Percentiles rank a stretch among this genome's conserved stretches.
Conservation (phyloP, 2,797 vertebrate species). For the Pelodytes ibericus region DNA sequence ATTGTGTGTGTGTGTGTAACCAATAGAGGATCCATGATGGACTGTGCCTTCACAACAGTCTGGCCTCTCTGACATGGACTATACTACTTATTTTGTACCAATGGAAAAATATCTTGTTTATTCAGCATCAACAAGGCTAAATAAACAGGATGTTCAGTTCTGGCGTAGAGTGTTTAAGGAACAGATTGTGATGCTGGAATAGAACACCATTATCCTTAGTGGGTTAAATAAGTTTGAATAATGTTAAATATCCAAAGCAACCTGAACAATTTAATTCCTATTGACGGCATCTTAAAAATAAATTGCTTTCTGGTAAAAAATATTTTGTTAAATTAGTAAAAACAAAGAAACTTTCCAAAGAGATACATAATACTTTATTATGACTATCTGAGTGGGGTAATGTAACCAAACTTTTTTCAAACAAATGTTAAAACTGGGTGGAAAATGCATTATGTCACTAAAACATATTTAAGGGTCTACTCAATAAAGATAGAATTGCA, state of each 20-base stretch:
- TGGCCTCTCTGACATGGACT: too few relatives aligned
- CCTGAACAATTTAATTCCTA: neutral
- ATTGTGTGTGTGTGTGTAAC: too few relatives aligned
- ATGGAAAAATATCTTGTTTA: too few relatives aligned
- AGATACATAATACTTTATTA: conserved; percentile 4
- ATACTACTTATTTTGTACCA: too few relatives aligned
- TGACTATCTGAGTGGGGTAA: conserved; percentile 26
- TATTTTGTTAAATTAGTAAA: conserved; percentile 26
- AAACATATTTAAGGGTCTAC: conserved; percentile 14
- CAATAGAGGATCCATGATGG: too few relatives aligned
- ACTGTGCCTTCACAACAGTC: too few relatives aligned
- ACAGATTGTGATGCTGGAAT: too few relatives aligned
- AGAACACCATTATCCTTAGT: too few relatives aligned
- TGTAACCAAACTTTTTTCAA: conserved; percentile 35
- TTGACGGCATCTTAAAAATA: neutral
- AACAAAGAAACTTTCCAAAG: conserved; percentile 19
- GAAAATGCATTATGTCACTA: conserved; percentile 35
- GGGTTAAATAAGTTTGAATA: neutral
- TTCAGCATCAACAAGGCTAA: too few relatives aligned
- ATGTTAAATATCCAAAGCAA: conserved; percentile 1
- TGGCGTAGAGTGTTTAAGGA: too few relatives aligned
- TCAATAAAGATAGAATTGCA: neutral
- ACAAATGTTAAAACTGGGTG: conserved; percentile 21
- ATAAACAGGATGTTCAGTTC: too few relatives aligned
- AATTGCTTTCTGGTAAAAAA: conserved; percentile 7